A percentile compares a stretch with the other conserved stretches of the same genome.
Evolutionary conservation across 1,140 invertebrate genomes (phyloP).

Genomic region (Neocloeon triangulifer): DNA sequence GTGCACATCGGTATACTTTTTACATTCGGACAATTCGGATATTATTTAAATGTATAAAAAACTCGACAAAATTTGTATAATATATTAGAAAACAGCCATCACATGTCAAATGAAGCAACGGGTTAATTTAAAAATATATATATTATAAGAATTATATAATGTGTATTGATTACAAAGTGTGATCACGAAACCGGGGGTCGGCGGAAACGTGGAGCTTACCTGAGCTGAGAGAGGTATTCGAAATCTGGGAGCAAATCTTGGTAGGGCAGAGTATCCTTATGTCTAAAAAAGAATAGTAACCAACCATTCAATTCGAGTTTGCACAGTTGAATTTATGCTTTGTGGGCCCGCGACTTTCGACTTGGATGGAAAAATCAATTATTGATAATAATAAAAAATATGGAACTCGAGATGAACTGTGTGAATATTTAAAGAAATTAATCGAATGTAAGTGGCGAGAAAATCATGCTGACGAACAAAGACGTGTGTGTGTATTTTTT

Average conservation of each 20-base stretch:
- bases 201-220: conserved; percentile 22
- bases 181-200: neutral
- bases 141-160: conserved; percentile 8
- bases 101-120: conserved; percentile 1
- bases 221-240: conserved; percentile 41
- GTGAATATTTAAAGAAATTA: too few relatives aligned
- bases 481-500: too few relatives aligned
- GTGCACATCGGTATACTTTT: too few relatives aligned
- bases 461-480: too few relatives aligned
- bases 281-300: conserved; percentile 28
- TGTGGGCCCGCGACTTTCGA: too few relatives aligned
- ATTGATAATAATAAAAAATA: too few relatives aligned
- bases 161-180: conserved; percentile 7
- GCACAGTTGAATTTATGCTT: too few relatives aligned
- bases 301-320: too few relatives aligned
- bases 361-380: too few relatives aligned
- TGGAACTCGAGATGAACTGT: too few relatives aligned
- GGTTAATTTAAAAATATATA: neutral
- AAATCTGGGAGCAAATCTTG: conserved; percentile 42
- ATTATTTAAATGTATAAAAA: neutral
- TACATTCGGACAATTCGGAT: neutral
- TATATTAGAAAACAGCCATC: neutral
- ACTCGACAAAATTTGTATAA: neutral
- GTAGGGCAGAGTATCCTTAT: conserved; percentile 45
- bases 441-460: too few relatives aligned